phyloP scores from a whole-genome alignment of 2,113 vertebrate genomes.

The Eclectus roratus region DNA sequence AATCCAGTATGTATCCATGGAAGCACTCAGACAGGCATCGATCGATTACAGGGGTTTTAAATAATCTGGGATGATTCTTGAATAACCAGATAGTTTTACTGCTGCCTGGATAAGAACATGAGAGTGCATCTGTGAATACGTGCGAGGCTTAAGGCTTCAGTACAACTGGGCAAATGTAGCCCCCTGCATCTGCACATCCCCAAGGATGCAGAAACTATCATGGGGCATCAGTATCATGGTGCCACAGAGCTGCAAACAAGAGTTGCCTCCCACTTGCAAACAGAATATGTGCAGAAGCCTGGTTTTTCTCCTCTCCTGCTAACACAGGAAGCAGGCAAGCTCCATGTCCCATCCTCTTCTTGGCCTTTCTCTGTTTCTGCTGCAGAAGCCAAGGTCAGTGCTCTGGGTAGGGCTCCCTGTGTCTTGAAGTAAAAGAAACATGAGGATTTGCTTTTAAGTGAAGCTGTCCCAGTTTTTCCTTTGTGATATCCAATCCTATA shows the following conservation, averaged over 20 bases:
- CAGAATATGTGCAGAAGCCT: background rate
- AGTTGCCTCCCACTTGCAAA: background rate
- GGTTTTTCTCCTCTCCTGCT: background rate
- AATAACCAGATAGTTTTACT: background rate
- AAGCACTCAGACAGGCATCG: background rate
- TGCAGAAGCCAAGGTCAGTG: background rate
- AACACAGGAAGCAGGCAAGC: background rate
- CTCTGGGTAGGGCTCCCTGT: background rate
- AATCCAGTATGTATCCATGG: background rate
- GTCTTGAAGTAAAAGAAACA: background rate
- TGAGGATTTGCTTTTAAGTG: background rate
- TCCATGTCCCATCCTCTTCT: background rate
- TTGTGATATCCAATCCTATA: no score
- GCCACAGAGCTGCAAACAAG: background rate
- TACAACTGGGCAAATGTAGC: accelerated
- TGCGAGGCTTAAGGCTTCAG: background rate
- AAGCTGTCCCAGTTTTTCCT: background rate
- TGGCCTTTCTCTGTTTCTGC: background rate
- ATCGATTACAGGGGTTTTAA: background rate
- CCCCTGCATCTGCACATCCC: background rate
- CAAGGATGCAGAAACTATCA: background rate
- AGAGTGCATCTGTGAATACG: background rate
- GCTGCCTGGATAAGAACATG: background rate
- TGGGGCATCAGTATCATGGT: accelerated
- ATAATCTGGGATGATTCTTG: background rate